These are phyloP conservation scores for Oryctes rhinoceros DNA, from an alignment of 1,140 invertebrate genomes.

Conservation along the genomic window DNA sequence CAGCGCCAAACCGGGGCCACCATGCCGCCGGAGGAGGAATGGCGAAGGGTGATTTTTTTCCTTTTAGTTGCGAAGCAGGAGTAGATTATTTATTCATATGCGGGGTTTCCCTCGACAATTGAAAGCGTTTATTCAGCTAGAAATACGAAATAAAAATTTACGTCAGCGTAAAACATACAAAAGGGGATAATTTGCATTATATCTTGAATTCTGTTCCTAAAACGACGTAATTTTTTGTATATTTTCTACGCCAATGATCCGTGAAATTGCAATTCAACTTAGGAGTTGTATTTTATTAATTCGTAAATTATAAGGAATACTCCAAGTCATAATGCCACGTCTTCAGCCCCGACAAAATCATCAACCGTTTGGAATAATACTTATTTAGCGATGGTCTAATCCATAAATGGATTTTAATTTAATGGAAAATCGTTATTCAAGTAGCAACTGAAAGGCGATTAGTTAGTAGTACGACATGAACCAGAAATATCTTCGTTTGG, in stretches of 20 bases:
- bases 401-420: too few species aligned
- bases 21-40: slow-evolving; percentile 8
- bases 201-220: not conserved
- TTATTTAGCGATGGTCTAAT: too few species aligned
- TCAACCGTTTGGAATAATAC: too few species aligned
- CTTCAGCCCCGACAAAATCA: too few species aligned
- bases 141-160: slow-evolving; percentile 39
- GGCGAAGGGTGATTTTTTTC: slow-evolving; percentile 52
- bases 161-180: slow-evolving; percentile 29
- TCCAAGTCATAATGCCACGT: too few species aligned
- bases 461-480: too few species aligned
- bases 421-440: too few species aligned
- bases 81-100: slow-evolving; percentile 50
- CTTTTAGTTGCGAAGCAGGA: slow-evolving; percentile 45
- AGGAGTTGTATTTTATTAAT: not conserved
- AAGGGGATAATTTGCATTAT: slow-evolving; percentile 36
- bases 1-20: slow-evolving; percentile 42
- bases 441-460: too few species aligned
- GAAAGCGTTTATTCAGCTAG: slow-evolving; percentile 38
- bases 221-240: not conserved
- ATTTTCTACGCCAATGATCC: not conserved
- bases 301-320: not conserved
- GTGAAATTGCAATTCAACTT: not conserved
- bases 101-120: slow-evolving; percentile 34
- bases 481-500: too few species aligned